Evolutionary conservation across 2,797 vertebrate genomes (phyloP), one percentile per base, ranked within the genome.

Genomic region (Anabas testudineus): DNA sequence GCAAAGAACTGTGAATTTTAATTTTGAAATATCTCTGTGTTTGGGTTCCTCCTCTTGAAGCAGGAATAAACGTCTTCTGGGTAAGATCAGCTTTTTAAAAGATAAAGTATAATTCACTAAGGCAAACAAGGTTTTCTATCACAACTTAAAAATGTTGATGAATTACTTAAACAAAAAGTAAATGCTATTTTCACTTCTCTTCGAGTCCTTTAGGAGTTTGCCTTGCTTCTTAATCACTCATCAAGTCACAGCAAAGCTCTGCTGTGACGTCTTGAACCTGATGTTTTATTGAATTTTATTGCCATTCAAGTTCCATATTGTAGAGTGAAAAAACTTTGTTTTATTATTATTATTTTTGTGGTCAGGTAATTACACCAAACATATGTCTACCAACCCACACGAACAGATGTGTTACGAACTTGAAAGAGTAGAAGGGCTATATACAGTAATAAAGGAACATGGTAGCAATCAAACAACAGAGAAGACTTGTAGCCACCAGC

Each of bases 391-490:
- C 59, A 71, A 67, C 65, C 66, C 74, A 82, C 67, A 82, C 59
- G 76, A 74, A 79, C 63, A 80, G 80, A 81, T 81, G 82, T 89
- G 87, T 84, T 84, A 82, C 83, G 68, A 90, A 84, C 78, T 63
- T 86, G 58, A 65, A 83, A 71, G 78, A 81, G 68, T 61, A 82
- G 91, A 91, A 93, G 90, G 92, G 92, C 91, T 92, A 91, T 75
- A 80, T 18, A 84, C 71, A 77, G 76, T 80, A 79, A 79, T 81
- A 53, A 75, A 59, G 67, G 60, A 78, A 62, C 45, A 74, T 19
- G 70, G 69, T 81, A 87, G 82, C 80, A 68, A 64, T 70, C 63
- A 54, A 64, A 80, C 48, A 82, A 60, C 56, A 74, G 60, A 80
- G 63, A 79, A 39, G 46, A 82, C 68, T 36, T 81, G 81, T 86